Conservation (phyloP, 2,797 vertebrate species). For the Melanotaenia trifasciata region DNA sequence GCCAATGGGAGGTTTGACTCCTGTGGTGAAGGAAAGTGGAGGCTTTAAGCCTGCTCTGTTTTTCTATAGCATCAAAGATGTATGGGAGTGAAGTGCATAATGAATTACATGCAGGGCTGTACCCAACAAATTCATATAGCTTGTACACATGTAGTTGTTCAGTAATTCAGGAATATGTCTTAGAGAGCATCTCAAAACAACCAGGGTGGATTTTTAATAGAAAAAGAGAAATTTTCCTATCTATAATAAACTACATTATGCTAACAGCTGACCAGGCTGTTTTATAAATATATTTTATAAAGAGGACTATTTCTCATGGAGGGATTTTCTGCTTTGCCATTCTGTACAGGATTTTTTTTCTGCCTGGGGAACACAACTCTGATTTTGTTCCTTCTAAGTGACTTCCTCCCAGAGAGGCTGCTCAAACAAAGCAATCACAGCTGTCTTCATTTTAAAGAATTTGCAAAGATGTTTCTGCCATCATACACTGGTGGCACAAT, state of each 20-base stretch:
- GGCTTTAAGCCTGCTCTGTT: slow-evolving; percentile 67
- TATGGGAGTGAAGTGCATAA: slow-evolving; percentile 70
- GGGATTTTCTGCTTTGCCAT: neutral
- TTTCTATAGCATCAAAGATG: slow-evolving; percentile 79
- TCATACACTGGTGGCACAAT: neutral
- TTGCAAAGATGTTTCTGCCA: neutral
- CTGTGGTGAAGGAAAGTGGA: slow-evolving; percentile 67
- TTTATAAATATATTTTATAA: too few species aligned
- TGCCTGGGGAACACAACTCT: too few species aligned
- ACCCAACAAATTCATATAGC: slow-evolving; percentile 39
- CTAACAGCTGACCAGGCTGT: neutral
- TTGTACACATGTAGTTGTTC: slow-evolving; percentile 25
- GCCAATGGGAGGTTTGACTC: slow-evolving; percentile 61
- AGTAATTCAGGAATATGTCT: slow-evolving; percentile 14
- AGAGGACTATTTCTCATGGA: too few species aligned
- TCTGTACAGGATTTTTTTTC: neutral
- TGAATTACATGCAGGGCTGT: slow-evolving; percentile 56
- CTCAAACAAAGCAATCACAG: neutral
- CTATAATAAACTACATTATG: neutral
- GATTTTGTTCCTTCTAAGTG: neutral
- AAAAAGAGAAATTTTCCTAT: too few species aligned
- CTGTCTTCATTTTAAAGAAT: neutral
- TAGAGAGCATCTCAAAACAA: slow-evolving; percentile 17
- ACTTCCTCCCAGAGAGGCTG: neutral
- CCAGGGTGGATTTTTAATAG: slow-evolving; percentile 11